Evolutionary conservation across 2,888 invertebrate genomes (phyloP).

Genomic region (Falcaria lacertinaria): DNA sequence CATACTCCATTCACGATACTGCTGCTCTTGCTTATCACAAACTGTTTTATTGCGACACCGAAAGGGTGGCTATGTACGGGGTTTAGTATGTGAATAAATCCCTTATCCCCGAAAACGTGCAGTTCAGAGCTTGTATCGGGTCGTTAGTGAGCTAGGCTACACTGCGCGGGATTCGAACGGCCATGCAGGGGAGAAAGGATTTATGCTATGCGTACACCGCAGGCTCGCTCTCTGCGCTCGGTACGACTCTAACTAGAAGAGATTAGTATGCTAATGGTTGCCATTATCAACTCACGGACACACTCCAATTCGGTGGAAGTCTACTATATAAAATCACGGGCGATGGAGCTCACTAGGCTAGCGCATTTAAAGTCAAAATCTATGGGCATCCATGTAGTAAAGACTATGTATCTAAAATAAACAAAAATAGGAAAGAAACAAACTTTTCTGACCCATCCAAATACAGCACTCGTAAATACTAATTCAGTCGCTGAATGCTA

Average conservation of each 20-base stretch:
- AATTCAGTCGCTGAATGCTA: constrained; percentile 50
- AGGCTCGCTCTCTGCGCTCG: constrained; percentile 49
- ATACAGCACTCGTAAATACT: constrained; percentile 59
- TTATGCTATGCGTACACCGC: constrained; percentile 48
- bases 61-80: constrained; percentile 12
- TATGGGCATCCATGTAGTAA: constrained; percentile 63
- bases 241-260: constrained; percentile 67
- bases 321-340: constrained; percentile 67
- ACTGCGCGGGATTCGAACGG: constrained; percentile 9
- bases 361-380: constrained; percentile 59
- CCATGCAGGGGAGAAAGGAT: constrained; percentile 56
- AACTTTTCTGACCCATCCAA: constrained; percentile 76
- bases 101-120: constrained; percentile 33
- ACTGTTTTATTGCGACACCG: constrained; percentile 35
- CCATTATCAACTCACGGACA: constrained; percentile 56
- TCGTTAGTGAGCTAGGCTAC: constrained; percentile 22
- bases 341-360: constrained; percentile 73
- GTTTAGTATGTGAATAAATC: constrained; percentile 8
- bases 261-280: constrained; percentile 70
- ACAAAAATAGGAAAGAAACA: no score
- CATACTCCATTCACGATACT: constrained; percentile 57
- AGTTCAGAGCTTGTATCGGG: constrained; percentile 26
- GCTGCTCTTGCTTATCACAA: constrained; percentile 62
- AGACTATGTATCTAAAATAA: constrained; percentile 63
- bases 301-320: constrained; percentile 55